Base-by-base conservation (phyloP, 2,888 invertebrate genomes). In the Napeogenes sylphis region DNA sequence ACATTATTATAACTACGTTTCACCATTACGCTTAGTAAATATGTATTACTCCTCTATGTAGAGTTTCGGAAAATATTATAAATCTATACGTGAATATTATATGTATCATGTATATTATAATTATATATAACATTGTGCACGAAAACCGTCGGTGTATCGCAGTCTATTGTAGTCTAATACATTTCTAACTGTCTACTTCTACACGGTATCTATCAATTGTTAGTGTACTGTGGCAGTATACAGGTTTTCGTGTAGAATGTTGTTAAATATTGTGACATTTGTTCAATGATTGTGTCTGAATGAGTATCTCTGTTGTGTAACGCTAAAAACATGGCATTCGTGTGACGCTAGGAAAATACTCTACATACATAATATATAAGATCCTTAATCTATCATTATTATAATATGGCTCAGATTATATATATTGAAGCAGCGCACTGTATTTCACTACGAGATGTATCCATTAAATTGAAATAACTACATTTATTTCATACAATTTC, bases 11-110 rank as follows among this genome's bases (percentile, higher is more conserved):
- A 76, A 75, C 71, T 70, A 70, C 65, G 78, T 80, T 68, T 56
- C 81, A 82, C 72, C 76, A 75, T 77, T 71, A 71, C 73, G 75
- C 75, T 78, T 79, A 76, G 84, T 86, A 85, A 86, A 87, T 86
- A 87, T 69, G 68, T 69, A 70, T 79, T 83, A 83, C 84, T 84
- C 84, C 83, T 86, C 85, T 88, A 87, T 87, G 84, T 87, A 89
- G 85, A 87, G 84, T 81, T 81, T 88, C 85, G 84, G 85, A 88
- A 88, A 89, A 88, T 89, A 84, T 84, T 80, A 87, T 75, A 83
- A 77, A 78, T 85, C 81, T 87, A 84, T 85, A 81, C 75, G 73
- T 79, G 77, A 78, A 77, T 73, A 70, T 70, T 73, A 74, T 74
- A 73, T 74, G 76, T 68, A 10, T 10, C 30, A 51, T 51, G 51